phyloP scores from a whole-genome alignment of 1,140 invertebrate species.

The Solenopsis fugax region DNA sequence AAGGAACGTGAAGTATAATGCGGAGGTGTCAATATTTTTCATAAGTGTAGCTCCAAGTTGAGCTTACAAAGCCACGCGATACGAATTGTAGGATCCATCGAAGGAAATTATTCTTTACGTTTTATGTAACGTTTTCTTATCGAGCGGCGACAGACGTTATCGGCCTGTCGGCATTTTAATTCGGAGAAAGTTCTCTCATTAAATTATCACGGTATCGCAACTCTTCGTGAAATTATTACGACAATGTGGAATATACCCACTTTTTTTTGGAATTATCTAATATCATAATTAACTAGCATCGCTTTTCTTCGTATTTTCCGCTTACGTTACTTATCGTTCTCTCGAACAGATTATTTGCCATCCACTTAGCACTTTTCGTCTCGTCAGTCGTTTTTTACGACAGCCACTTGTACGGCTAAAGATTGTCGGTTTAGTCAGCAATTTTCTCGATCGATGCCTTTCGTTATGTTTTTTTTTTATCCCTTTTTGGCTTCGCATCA shows the following conservation, averaged over 20 bases:
- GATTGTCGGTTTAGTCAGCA: constrained; percentile 40
- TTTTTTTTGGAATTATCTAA: neutral
- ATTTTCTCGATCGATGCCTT: constrained; percentile 38
- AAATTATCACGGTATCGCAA: neutral
- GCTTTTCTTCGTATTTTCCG: constrained; percentile 8
- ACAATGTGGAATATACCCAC: neutral
- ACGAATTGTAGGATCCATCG: neutral
- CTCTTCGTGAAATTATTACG: neutral
- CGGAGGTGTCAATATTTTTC: constrained; percentile 1
- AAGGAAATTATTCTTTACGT: neutral
- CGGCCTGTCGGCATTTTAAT: too few species aligned
- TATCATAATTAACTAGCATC: neutral
- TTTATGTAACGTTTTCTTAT: neutral
- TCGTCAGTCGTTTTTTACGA: constrained; percentile 33
- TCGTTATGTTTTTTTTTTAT: neutral
- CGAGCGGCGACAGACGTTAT: neutral
- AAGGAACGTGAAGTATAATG: neutral
- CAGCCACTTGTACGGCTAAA: constrained; percentile 21
- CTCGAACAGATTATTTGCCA: constrained; percentile 4
- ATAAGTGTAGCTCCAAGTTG: neutral
- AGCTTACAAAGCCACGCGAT: neutral
- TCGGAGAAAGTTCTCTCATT: neutral
- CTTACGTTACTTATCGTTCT: neutral
- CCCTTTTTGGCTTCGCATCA: neutral
- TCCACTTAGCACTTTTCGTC: constrained; percentile 14